Evolutionary conservation across 2,888 invertebrate species (phyloP).

Genomic region (Aethes cnicana): DNA sequence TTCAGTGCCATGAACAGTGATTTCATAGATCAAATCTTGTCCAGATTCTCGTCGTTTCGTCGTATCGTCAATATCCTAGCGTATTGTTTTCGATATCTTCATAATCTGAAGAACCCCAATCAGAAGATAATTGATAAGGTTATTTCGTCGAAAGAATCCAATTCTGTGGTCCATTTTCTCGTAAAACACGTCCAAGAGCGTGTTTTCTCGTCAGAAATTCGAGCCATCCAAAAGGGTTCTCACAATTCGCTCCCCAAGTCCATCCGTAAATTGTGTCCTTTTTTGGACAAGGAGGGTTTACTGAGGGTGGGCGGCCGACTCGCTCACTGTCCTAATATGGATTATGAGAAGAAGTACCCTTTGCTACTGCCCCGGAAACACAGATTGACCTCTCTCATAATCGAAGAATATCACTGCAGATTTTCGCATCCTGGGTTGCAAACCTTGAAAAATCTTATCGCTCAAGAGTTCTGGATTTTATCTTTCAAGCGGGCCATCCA

Average conservation of each 20-base stretch:
- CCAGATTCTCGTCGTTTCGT: neutral
- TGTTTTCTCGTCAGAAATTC: slow-evolving; percentile 1
- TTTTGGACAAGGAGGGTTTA: neutral
- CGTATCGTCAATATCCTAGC: neutral
- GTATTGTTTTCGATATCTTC: neutral
- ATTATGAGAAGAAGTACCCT: too few relatives aligned
- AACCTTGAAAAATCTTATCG: too few relatives aligned
- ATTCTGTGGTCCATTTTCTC: neutral
- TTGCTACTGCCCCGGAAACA: too few relatives aligned
- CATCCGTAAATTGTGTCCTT: neutral
- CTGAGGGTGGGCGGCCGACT: slow-evolving; percentile 11
- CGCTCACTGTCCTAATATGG: too few relatives aligned
- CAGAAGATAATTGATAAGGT: too few relatives aligned
- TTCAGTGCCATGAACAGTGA: neutral
- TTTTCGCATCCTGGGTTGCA: too few relatives aligned
- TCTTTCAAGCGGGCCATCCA: too few relatives aligned
- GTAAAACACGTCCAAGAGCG: neutral
- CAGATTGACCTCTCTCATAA: too few relatives aligned
- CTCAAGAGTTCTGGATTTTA: too few relatives aligned
- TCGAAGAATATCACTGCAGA: too few relatives aligned
- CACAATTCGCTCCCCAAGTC: neutral
- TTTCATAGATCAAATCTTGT: neutral
- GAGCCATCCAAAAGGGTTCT: neutral
- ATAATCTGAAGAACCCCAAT: neutral
- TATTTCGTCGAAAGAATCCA: neutral